Evolutionary conservation across 2,797 vertebrate genomes (phyloP), one percentile per base, ranked within the genome.

Genomic region (Pantherophis vulpinus): DNA sequence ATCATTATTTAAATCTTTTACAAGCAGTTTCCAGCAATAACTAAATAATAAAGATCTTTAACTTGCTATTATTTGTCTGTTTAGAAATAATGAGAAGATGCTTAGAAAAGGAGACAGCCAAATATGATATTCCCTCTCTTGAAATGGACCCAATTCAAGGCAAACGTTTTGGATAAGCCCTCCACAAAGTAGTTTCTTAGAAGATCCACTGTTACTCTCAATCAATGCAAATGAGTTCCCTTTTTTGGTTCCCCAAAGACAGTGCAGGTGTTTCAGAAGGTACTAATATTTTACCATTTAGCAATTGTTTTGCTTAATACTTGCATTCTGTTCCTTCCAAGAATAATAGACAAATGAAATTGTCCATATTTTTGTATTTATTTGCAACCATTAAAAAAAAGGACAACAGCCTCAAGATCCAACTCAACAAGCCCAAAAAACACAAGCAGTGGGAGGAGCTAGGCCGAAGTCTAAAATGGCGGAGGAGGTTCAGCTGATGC

Each of bases 21-120:
- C 54, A 32, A 92, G 90, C 16, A 95, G 88, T 29, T 92, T 20
- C 16, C 61, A 58, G 92, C 27, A 7, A 92, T 87, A 87, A 86
- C 11, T 32, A 90, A 29, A 60, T 56, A 58, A 56, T 32, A 92
- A 27, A 70, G 14, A 2, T 63, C 9, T 92, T 66, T 55, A 91
- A 88, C 16, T 58, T 59, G 42, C 37, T 89, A 7, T 23, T 89
- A 16, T 74, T 23, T 23, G 37, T 42, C 18, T 42, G 37, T 83
- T 47, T 23, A 83, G 37, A 47, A 79, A 79, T 42, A 42, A 79
- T 47, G 37, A 79, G 20, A 79, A 79, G 74, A 79, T 79, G 20
- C 37, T 23, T 79, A 79, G 37, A 47, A 91, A 90, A 42, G 32
- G 23, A 4, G 7, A 58, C 6, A 7, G 23, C 27, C 32, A 27